These are phyloP conservation scores for Dilophus febrilis DNA, from an alignment of 2,888 invertebrate species.

Conservation along the genomic window DNA sequence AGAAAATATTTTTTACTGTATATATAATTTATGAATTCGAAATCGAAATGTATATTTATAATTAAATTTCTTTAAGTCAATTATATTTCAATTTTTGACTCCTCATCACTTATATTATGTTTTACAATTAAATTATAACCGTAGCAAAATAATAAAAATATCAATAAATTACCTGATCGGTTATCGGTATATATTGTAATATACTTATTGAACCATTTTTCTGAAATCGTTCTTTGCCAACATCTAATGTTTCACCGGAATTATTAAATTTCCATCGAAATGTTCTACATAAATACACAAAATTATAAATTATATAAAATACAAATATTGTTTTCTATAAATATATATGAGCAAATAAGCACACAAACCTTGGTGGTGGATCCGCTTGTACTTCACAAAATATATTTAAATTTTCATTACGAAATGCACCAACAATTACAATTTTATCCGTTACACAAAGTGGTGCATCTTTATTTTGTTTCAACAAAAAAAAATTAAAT, in stretches of 20 bases:
- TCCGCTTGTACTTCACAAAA: constrained; percentile 82
- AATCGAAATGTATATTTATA: no score
- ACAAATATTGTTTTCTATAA: no score
- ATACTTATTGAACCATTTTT: constrained; percentile 60
- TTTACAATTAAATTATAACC: no score
- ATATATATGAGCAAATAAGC: background rate
- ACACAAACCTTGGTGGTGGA: constrained; percentile 49
- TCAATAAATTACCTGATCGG: constrained; percentile 34
- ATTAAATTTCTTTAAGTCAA: no score
- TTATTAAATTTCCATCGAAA: constrained; percentile 93
- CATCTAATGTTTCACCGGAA: constrained; percentile 74
- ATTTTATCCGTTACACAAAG: constrained; percentile 62
- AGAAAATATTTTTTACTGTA: no score
- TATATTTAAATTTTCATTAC: constrained; percentile 72
- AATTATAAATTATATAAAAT: background rate
- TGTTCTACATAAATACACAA: constrained; percentile 32
- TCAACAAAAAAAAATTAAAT: no score
- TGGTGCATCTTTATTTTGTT: constrained; percentile 49
- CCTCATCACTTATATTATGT: no score
- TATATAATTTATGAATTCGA: no score
- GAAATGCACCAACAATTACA: constrained; percentile 71
- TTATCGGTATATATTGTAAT: constrained; percentile 45
- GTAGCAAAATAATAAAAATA: no score
- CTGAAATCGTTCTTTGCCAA: constrained; percentile 59
- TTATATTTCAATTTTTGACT: no score